A percentile compares a stretch with the other conserved stretches of the same genome.
These are phyloP conservation scores for Rhingia rostrata DNA, from an alignment of 2,888 invertebrate genomes.

Conservation along the genomic window DNA sequence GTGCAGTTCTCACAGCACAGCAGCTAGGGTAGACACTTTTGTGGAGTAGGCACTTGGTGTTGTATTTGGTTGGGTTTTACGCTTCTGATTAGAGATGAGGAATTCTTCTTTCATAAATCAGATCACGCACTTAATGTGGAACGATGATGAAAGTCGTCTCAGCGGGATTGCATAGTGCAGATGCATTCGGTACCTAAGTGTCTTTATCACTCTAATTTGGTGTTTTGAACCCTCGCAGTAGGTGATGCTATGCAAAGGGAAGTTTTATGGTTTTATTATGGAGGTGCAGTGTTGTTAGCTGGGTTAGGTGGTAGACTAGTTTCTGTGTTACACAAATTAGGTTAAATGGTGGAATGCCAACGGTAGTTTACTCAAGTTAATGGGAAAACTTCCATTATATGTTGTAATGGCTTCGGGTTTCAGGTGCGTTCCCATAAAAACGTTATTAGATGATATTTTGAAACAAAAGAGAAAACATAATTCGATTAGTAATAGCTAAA, in stretches of 20 bases:
- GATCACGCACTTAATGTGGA: slow-evolving; percentile 35
- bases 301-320: neutral
- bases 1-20: slow-evolving; percentile 71
- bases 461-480: no score
- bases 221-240: neutral
- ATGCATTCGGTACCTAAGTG: neutral
- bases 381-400: no score
- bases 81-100: slow-evolving; percentile 17
- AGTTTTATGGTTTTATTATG: neutral
- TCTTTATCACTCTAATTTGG: neutral
- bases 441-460: no score
- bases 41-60: slow-evolving; percentile 11
- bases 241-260: neutral
- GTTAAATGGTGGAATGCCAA: no score
- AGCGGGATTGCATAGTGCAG: slow-evolving; percentile 7
- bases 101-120: slow-evolving; percentile 37
- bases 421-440: no score
- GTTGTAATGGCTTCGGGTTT: no score
- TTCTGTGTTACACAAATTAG: no score
- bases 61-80: slow-evolving; percentile 31
- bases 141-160: slow-evolving; percentile 32
- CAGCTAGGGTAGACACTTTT: slow-evolving; percentile 28
- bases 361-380: no score
- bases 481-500: no score
- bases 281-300: neutral